Evolutionary conservation across 2,797 vertebrate species (phyloP).

Genomic region (Myioborus melanocephalus): DNA sequence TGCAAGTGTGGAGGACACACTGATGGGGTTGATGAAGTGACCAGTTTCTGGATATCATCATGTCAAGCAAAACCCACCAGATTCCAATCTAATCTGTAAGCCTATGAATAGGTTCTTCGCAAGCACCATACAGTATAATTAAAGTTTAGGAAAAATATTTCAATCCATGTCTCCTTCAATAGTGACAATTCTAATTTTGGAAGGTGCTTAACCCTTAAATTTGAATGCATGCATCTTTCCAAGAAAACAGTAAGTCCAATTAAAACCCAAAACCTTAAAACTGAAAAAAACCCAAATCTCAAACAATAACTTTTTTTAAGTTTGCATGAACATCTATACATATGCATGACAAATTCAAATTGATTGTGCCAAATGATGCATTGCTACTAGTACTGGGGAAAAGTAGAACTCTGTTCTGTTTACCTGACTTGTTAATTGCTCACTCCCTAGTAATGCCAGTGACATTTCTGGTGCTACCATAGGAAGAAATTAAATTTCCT

Average conservation of each 20-base stretch:
- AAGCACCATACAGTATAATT: background rate
- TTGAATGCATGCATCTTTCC: background rate
- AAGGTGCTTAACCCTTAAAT: background rate
- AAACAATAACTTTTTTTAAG: background rate
- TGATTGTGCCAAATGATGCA: background rate
- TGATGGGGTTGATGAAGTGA: background rate
- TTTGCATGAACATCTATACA: background rate
- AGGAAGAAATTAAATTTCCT: background rate
- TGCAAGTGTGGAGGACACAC: background rate
- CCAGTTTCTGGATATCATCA: background rate
- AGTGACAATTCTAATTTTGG: background rate
- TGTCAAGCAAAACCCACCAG: background rate
- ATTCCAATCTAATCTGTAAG: background rate
- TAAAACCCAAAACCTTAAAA: background rate
- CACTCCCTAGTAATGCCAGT: background rate
- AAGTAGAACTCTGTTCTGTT: background rate
- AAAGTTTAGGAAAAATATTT: background rate
- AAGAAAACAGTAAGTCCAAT: background rate
- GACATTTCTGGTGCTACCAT: background rate
- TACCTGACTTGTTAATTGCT: background rate
- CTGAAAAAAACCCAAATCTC: rapidly evolving
- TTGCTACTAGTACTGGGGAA: background rate
- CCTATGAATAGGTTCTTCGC: background rate
- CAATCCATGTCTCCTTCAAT: background rate
- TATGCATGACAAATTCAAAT: background rate